Conservation (phyloP, 2,797 vertebrate species). For the Haliaeetus vocifer region DNA sequence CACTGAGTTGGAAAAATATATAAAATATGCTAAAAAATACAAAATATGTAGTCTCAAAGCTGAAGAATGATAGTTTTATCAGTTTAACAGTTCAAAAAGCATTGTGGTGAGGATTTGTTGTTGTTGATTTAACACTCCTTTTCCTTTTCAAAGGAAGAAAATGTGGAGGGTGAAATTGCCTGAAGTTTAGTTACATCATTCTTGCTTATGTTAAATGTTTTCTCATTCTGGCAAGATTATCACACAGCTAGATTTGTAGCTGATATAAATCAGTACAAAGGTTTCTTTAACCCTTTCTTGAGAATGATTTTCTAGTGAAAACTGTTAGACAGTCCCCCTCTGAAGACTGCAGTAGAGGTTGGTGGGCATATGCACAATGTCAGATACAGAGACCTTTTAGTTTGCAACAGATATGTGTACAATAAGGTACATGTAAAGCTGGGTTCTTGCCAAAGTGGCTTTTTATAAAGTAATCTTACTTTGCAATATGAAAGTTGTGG, state of each 20-base stretch:
- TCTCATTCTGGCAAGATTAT: not conserved
- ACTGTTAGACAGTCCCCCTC: not conserved
- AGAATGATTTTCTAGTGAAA: not conserved
- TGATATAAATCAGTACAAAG: not conserved
- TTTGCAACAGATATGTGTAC: not conserved
- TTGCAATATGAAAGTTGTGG: not conserved
- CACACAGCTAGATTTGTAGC: not conserved
- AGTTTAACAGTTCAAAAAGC: not conserved
- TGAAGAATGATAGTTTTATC: not conserved
- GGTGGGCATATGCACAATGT: accelerated
- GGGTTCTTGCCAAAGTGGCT: not conserved
- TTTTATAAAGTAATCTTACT: not conserved
- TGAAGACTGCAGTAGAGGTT: not conserved
- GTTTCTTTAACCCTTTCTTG: not conserved
- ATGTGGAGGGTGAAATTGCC: accelerated
- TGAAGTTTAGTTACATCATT: not conserved
- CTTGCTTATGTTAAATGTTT: not conserved
- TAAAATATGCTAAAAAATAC: not conserved
- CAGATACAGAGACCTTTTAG: not conserved
- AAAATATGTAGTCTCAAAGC: not conserved
- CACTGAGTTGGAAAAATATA: not conserved
- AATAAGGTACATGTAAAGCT: not conserved
- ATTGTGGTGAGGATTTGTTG: not conserved
- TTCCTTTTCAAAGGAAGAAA: not conserved
- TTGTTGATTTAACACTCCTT: not conserved